phyloP scores from a whole-genome alignment of 2,888 invertebrate species.

The Parnassius smintheus region DNA sequence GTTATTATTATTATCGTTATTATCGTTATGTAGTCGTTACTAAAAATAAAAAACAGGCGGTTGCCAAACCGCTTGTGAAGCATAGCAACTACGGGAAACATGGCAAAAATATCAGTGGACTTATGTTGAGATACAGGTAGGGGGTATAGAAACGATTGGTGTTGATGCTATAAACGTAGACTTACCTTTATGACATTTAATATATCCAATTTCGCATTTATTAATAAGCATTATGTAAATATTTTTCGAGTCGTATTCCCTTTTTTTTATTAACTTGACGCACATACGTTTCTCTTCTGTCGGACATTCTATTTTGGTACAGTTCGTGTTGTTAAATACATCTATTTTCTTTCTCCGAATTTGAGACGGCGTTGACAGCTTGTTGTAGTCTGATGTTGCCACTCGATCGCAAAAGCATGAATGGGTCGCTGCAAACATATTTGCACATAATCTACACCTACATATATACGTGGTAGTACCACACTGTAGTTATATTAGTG shows the following conservation, averaged over 20 bases:
- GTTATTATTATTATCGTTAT: too few relatives aligned
- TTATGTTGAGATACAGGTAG: too few relatives aligned
- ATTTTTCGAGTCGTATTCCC: conserved; percentile 22
- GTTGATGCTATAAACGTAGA: background rate
- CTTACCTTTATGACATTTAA: conserved; percentile 51
- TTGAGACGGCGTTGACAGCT: background rate
- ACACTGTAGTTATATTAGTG: too few relatives aligned
- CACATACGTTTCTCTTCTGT: conserved; percentile 42
- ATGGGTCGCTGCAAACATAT: background rate
- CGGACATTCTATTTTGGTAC: conserved; percentile 43
- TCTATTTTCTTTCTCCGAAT: background rate
- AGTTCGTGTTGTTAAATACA: conserved; percentile 26
- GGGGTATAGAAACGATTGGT: too few relatives aligned
- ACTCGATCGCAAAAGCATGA: background rate
- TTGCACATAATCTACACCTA: background rate
- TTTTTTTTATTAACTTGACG: conserved; percentile 38
- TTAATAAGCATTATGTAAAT: conserved; percentile 43
- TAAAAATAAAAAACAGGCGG: too few relatives aligned
- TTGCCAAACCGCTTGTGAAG: too few relatives aligned
- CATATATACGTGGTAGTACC: too few relatives aligned
- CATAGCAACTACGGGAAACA: too few relatives aligned
- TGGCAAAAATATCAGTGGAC: too few relatives aligned
- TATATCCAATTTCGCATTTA: conserved; percentile 51
- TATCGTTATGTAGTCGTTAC: too few relatives aligned
- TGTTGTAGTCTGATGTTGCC: background rate